Evolutionary conservation across 2,797 vertebrate species (phyloP), one percentile per base, ranked within the genome.

Genomic region (Alectoris magna): DNA sequence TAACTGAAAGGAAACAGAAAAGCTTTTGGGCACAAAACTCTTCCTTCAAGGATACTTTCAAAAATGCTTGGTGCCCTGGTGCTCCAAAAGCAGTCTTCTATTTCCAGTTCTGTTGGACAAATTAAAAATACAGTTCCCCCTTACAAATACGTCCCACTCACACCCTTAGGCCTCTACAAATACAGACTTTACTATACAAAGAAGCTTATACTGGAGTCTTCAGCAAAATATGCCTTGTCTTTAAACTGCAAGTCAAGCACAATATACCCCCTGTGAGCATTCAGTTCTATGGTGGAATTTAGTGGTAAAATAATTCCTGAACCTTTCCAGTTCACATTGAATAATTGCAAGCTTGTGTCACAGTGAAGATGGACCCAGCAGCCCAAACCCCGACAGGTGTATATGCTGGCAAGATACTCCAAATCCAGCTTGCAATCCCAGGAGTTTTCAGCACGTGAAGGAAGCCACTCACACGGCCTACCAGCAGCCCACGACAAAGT

Each of bases 291-390:
- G 7, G 3, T 16, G 22, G 19, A 41, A 69, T 19, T 70, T 60
- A 58, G 31, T 0, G 27, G 8, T 4, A 13, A 43, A 64, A 27
- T 2, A 0, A 60, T 24, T 62, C 48, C 39, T 49, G 41, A 23
- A 1, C 3, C 6, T 39, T 72, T 10, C 27, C 90, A 18, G 16
- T 9, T 26, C 49, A 5, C 0, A 0, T 3, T 19, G 72, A 84
- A 53, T 36, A 43, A 60, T 0, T 19, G 3, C 5, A 8, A 2
- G 2, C 16, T 34, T 23, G 31, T 41, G 31, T 22, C 3, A 1
- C 18, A 4, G 23, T 39, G 31, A 55, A 17, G 53, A 36, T 5
- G 9, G 13, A 31, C 19, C 12, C 38, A 55, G 60, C 38, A 82
- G 26, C 58, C 36, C 36, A 62, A 63, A 71, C 0, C 3, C 74